Conservation (phyloP, 2,113 vertebrate genomes). For the Pluvianellus socialis region DNA sequence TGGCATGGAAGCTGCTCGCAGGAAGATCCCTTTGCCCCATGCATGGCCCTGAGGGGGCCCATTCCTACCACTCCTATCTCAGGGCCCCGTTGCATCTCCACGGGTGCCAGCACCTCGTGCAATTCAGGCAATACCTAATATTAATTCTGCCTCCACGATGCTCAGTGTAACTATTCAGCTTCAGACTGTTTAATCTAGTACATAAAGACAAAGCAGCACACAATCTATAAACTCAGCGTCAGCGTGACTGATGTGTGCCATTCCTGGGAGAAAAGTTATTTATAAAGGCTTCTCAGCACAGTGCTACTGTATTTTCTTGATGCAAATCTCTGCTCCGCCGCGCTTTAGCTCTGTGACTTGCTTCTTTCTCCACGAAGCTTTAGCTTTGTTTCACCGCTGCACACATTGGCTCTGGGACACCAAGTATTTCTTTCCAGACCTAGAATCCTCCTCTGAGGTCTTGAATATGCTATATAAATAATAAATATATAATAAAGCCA, state of each 20-base stretch:
- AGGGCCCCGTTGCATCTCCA: background rate
- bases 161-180: background rate
- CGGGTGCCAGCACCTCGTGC: fast-evolving
- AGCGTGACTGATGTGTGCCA: background rate
- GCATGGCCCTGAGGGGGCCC: too few relatives aligned
- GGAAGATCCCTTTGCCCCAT: background rate
- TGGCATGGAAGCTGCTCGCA: background rate
- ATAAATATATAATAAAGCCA: background rate
- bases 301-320: background rate
- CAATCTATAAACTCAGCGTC: fast-evolving
- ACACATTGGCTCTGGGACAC: background rate
- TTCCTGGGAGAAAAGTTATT: background rate
- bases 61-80: background rate
- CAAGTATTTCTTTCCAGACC: background rate
- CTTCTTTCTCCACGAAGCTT: background rate
- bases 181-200: background rate
- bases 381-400: background rate
- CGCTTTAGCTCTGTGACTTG: background rate
- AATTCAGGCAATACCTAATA: background rate
- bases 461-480: background rate
- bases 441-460: background rate
- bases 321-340: background rate
- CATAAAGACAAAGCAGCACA: background rate
- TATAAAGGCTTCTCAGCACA: background rate
- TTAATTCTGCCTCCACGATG: background rate